Percentiles rank a stretch among this genome's conserved stretches.
Evolutionary conservation across 2,888 invertebrate genomes (phyloP).

Genomic region (Tetragonula carbonaria): DNA sequence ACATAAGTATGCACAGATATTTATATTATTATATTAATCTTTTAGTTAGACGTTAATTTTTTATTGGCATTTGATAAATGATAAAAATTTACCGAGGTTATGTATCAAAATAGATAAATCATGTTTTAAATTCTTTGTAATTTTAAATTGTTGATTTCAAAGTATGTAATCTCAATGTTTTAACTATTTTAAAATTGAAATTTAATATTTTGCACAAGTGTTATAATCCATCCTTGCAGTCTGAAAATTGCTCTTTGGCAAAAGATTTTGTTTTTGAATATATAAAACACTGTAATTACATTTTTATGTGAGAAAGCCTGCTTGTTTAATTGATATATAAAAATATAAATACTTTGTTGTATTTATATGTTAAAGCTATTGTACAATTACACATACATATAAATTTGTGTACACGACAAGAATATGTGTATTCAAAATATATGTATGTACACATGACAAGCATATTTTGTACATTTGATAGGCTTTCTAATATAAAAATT

Average conservation of each 20-base stretch:
- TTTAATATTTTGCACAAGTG: conserved; percentile 41
- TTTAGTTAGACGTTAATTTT: conserved; percentile 39
- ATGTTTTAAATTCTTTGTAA: conserved; percentile 35
- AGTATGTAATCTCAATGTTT: conserved; percentile 25
- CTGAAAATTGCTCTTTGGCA: conserved; percentile 50
- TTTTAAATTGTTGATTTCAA: conserved; percentile 34
- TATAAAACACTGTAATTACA: conserved; percentile 67
- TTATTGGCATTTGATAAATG: conserved; percentile 45
- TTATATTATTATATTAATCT: conserved; percentile 60
- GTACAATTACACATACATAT: conserved; percentile 55
- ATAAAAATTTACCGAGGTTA: conserved; percentile 36
- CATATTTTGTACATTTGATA: conserved; percentile 67
- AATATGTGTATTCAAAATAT: conserved; percentile 36
- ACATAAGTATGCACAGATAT: conserved; percentile 65
- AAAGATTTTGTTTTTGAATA: conserved; percentile 64
- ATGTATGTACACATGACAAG: conserved; percentile 46
- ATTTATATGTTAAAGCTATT: conserved; percentile 61
- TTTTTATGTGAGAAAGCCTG: conserved; percentile 71
- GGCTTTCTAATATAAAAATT: conserved; percentile 73
- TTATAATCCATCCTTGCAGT: conserved; percentile 67
- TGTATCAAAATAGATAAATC: conserved; percentile 29
- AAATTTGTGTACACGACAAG: conserved; percentile 33
- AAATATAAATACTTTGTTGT: conserved; percentile 57
- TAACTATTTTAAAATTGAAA: conserved; percentile 40
- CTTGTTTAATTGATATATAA: conserved; percentile 54